Conservation (phyloP, 2,888 invertebrate species). For the Leptinotarsa peninsularis region DNA sequence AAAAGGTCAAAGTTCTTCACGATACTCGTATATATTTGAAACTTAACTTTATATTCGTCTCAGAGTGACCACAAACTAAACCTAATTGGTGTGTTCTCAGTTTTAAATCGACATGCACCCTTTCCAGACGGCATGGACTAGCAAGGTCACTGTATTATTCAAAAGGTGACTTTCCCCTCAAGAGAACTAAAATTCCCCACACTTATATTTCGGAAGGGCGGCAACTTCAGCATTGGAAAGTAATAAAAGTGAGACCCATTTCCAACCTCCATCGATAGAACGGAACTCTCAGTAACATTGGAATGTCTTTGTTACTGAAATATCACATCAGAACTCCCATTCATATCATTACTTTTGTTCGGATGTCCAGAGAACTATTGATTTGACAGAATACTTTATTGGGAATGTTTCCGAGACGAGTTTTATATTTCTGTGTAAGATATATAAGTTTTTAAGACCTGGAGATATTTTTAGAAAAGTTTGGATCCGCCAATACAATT, state of each 20-base stretch:
- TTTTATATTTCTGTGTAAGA: neutral
- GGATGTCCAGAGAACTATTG: neutral
- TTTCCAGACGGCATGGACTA: neutral
- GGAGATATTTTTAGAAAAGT: too few species aligned
- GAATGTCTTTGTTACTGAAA: neutral
- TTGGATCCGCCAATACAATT: too few species aligned
- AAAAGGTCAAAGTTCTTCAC: too few species aligned
- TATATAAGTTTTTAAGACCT: too few species aligned
- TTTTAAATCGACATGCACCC: neutral
- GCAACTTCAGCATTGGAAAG: neutral
- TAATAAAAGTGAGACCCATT: neutral
- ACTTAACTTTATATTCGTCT: too few species aligned
- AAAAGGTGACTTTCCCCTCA: neutral
- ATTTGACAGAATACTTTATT: neutral
- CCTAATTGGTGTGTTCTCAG: too few species aligned
- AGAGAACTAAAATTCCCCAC: neutral
- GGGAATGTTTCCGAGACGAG: neutral
- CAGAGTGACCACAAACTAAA: too few species aligned
- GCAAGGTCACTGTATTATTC: neutral
- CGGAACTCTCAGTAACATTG: too few species aligned
- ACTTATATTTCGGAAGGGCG: neutral
- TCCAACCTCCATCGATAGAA: neutral
- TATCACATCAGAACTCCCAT: conserved; percentile 3
- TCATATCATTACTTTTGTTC: neutral
- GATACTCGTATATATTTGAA: too few species aligned